Conservation (phyloP, 1,140 invertebrate genomes). For the Procambarus virginalis region DNA sequence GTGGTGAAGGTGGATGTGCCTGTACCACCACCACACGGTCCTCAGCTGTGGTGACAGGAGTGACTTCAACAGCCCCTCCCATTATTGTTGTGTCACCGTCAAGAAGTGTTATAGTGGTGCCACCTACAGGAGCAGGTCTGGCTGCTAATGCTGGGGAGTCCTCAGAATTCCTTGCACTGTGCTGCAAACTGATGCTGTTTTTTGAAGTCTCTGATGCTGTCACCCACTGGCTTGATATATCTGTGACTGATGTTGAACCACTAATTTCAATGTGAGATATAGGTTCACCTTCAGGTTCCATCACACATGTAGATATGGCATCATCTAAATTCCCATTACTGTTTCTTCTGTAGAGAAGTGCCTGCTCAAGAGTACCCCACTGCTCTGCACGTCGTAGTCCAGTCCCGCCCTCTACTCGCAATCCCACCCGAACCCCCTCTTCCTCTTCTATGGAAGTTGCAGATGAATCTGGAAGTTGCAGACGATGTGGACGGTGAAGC, state of each 20-base stretch:
- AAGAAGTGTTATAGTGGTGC: constrained; percentile 60
- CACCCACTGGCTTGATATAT: constrained; percentile 55
- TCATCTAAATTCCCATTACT: constrained; percentile 41
- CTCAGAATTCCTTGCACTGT: constrained; percentile 7
- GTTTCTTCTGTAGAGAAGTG: constrained; percentile 43
- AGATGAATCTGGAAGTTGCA: constrained; percentile 62
- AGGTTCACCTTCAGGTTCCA: constrained; percentile 19
- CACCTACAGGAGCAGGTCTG: constrained; percentile 41
- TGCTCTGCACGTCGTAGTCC: constrained; percentile 49
- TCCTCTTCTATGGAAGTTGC: constrained; percentile 66
- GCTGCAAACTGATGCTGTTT: constrained; percentile 41
- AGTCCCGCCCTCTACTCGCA: constrained; percentile 34
- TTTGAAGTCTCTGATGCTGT: constrained; percentile 47
- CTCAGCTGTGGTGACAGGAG: background rate
- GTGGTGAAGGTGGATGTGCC: constrained; percentile 8
- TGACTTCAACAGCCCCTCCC: constrained; percentile 16
- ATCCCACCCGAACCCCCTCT: constrained; percentile 29
- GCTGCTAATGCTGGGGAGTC: constrained; percentile 39
- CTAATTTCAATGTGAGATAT: constrained; percentile 65
- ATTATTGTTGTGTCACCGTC: constrained; percentile 57
- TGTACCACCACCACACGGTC: constrained; percentile 54
- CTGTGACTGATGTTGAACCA: constrained; percentile 51
- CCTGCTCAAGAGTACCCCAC: constrained; percentile 62
- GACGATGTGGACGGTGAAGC: constrained; percentile 36
- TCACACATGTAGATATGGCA: constrained; percentile 27